Base-by-base conservation (phyloP, 2,888 invertebrate species). In the Branchipolynoe longqiensis region DNA sequence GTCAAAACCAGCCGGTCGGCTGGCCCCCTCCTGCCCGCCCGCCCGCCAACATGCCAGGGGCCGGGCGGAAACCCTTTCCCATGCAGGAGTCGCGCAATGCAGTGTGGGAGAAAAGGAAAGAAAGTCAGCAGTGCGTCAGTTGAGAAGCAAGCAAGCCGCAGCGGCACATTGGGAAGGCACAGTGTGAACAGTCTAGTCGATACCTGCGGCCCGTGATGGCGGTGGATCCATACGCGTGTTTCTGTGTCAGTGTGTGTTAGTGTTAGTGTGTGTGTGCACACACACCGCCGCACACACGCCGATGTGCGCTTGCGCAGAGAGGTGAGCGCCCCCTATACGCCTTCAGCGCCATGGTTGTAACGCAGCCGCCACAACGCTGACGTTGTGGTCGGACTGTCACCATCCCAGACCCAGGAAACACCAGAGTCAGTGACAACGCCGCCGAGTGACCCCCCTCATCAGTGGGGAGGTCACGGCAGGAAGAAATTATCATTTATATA, bases 331-430 rank as follows among this genome's bases (percentile, higher is more conserved):
- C 48, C 62, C 62, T 31, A 31, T 31, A 25, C 28, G 62, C 28
- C 69, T 22, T 18, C 36, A 73, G 8, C 8, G 78, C 78, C 78
- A 78, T 54, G 78, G 78, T 78, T 78, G 31, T 48, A 31, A 31
- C 33, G n/a, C 78, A 78, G 78, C 78, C 78, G 22, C n/a, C 33
- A 48, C 78, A 48, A 48, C 78, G 25, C 78, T 78, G 78, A 78
- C 78, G 78, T 48, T 48, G 78, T 78, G 33, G 22, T 14, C 18
- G 54, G 78, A 78, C 78, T 78, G 78, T 78, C 54, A 54, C 78
- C 78, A 78, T 54, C 78, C 78, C 78, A 78, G 78, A 78, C 78
- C 41, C 31, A 41, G 78, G 18, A 25, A 48, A 78, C 41, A 48
- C 2, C 28, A 14, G 31, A 28, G 48, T 41, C 41, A 41, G 41